Evolutionary conservation across 2,113 vertebrate species (phyloP).

Genomic region (Pluvialis apricaria): DNA sequence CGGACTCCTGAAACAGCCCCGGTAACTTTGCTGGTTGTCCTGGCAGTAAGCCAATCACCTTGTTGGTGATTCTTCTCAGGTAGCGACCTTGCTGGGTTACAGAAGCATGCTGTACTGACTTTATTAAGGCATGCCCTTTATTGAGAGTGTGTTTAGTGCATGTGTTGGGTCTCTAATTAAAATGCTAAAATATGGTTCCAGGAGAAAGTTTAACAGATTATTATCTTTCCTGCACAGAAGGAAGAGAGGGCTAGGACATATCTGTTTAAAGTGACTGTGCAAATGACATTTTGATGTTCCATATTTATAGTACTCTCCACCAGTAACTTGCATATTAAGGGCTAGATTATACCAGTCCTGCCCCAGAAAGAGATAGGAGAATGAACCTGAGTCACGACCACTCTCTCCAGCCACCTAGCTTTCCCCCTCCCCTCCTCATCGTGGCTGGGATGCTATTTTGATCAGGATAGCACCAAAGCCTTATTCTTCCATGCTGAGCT

Average conservation of each 20-base stretch:
- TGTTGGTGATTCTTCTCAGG: slow-evolving; percentile 53
- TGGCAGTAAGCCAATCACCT: slow-evolving; percentile 9
- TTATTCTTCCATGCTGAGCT: background rate
- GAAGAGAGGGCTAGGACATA: background rate
- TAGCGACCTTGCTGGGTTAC: slow-evolving; percentile 55
- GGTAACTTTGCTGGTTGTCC: background rate
- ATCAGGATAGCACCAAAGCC: background rate
- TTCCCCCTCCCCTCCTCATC: fast-evolving
- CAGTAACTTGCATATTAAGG: slow-evolving; percentile 17
- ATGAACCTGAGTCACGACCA: background rate
- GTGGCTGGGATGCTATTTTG: background rate
- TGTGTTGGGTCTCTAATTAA: slow-evolving; percentile 62
- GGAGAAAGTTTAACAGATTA: slow-evolving; percentile 62
- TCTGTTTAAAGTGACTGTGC: slow-evolving; percentile 9
- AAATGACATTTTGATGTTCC: slow-evolving; percentile 47
- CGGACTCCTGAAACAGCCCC: background rate
- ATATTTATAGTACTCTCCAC: slow-evolving; percentile 20
- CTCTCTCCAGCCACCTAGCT: background rate
- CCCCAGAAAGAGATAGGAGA: background rate
- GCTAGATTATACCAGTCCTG: background rate
- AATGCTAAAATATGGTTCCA: slow-evolving; percentile 61
- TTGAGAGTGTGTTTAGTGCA: slow-evolving; percentile 38
- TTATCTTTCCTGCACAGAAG: slow-evolving; percentile 31
- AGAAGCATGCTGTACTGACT: slow-evolving; percentile 36
- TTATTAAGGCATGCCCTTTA: slow-evolving; percentile 52